Evolutionary conservation across 2,797 vertebrate species (phyloP).

Genomic region (Rhinogobio ventralis): DNA sequence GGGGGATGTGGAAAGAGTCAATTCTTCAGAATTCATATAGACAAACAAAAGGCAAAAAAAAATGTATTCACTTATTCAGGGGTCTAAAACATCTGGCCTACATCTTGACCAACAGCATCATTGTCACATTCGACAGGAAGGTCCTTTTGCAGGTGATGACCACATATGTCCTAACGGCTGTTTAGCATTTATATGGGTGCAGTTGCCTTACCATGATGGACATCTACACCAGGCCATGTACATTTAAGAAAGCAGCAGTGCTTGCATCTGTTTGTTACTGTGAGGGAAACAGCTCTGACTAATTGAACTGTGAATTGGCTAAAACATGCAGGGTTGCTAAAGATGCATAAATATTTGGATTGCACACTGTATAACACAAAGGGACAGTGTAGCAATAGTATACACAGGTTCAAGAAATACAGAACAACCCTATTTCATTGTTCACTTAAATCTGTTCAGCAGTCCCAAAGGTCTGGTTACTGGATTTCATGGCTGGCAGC

Average conservation of each 20-base stretch:
- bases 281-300: conserved; percentile 1
- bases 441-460: neutral
- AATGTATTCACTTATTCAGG: no score
- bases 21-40: neutral
- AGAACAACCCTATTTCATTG: neutral
- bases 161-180: neutral
- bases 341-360: neutral
- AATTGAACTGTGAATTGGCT: neutral
- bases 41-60: neutral
- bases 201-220: neutral
- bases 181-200: neutral
- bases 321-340: conserved; percentile 1
- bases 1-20: neutral
- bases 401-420: neutral
- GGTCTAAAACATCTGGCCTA: neutral
- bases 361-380: neutral
- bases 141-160: neutral
- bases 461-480: conserved; percentile 40
- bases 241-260: neutral
- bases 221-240: neutral
- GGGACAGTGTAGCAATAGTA: neutral
- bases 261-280: neutral
- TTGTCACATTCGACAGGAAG: neutral
- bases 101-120: neutral
- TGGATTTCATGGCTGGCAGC: conserved; percentile 38